Percentiles rank a stretch among this genome's conserved stretches.
phyloP scores from a whole-genome alignment of 2,888 invertebrate genomes.

The Noctua janthina region DNA sequence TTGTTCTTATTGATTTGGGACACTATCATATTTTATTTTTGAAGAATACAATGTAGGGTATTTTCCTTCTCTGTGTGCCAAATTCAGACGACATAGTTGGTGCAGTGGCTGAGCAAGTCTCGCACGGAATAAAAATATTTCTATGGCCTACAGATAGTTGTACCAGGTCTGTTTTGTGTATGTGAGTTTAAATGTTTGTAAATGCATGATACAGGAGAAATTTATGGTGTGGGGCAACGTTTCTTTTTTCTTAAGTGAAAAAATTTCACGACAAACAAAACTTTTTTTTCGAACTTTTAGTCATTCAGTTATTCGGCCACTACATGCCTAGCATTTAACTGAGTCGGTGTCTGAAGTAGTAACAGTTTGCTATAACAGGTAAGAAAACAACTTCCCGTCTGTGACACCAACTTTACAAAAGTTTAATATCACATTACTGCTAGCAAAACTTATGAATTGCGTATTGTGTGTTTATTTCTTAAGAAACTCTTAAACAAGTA shows the following conservation, averaged over 20 bases:
- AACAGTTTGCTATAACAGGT: not conserved
- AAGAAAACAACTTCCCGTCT: not conserved
- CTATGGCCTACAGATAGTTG: not conserved
- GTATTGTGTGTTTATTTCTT: not conserved
- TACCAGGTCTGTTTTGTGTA: not conserved
- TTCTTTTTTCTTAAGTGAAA: not conserved
- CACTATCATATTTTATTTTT: not conserved
- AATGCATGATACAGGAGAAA: not conserved
- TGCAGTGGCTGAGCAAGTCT: not conserved
- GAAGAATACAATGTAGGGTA: too few species aligned
- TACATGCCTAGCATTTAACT: not conserved
- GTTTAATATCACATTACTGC: conserved; percentile 3
- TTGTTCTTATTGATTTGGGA: not conserved
- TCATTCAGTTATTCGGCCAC: not conserved
- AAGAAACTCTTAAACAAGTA: conserved; percentile 11
- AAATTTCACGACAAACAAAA: not conserved
- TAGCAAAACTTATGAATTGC: not conserved
- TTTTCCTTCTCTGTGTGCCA: too few species aligned
- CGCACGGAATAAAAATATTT: too few species aligned
- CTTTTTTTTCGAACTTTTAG: not conserved
- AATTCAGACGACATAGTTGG: too few species aligned
- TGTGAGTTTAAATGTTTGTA: not conserved
- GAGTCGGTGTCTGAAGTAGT: not conserved
- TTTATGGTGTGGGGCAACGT: accelerated
- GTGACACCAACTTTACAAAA: not conserved